phyloP scores from a whole-genome alignment of 1,140 invertebrate genomes.

The Halyomorpha halys region DNA sequence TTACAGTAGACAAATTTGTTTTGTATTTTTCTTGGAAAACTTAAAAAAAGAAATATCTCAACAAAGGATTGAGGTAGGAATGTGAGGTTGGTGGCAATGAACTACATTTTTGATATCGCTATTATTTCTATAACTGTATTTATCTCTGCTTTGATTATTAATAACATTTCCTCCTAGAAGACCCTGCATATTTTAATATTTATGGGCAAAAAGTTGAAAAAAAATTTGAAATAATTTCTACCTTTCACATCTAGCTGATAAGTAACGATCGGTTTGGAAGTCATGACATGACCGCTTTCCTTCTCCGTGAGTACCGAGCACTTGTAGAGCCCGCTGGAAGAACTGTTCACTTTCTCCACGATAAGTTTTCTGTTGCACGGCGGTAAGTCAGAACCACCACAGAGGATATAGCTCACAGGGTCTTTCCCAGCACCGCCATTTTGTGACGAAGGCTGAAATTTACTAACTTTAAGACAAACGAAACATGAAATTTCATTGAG shows the following conservation, averaged over 20 bases:
- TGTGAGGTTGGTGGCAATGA: too few species aligned
- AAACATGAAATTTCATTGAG: not conserved
- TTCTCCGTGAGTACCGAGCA: not conserved
- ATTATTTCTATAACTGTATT: too few species aligned
- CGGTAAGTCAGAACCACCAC: not conserved
- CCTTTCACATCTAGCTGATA: slow-evolving; percentile 1
- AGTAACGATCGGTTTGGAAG: not conserved
- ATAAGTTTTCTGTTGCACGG: not conserved
- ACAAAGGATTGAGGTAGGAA: too few species aligned
- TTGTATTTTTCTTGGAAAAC: too few species aligned
- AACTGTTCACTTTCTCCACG: not conserved
- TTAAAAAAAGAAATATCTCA: too few species aligned
- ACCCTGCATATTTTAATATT: too few species aligned
- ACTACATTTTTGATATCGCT: too few species aligned
- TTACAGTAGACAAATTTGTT: too few species aligned
- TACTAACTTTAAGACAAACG: not conserved
- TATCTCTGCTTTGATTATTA: too few species aligned
- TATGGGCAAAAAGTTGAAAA: too few species aligned
- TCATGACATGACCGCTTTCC: not conserved
- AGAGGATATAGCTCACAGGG: not conserved
- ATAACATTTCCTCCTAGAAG: too few species aligned
- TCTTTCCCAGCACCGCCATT: not conserved
- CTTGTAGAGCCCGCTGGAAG: slow-evolving; percentile 7
- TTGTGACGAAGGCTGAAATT: not conserved
- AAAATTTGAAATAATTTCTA: too few species aligned